Base-by-base conservation (phyloP, 2,113 vertebrate genomes). In the Polypterus senegalus region DNA sequence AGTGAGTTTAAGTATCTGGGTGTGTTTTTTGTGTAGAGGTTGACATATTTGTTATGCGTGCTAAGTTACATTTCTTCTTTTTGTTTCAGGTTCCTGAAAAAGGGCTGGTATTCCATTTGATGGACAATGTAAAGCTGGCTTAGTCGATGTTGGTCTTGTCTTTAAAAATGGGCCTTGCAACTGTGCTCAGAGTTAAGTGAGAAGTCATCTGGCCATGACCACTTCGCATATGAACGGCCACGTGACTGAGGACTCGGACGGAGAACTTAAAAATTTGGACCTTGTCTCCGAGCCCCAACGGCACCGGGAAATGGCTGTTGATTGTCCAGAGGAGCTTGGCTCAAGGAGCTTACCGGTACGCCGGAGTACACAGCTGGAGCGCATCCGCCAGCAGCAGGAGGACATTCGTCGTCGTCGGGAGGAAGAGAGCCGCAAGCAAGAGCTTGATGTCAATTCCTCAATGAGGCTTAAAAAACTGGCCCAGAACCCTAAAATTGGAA, bases 321-420 rank as follows among this genome's bases (percentile, higher is more conserved):
- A 97, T 76, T 98, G 95, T 76, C 96, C 96, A 0, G 87, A 86
- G 63, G 96, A 99, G 46, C 71, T 99, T 75, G 95, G 95, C 57
- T 85, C 89, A 66, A 88, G 96, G 66, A 92, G 91, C 75, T 81
- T 75, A 81, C 91, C 96, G 3, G 64, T 86, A 56, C 85, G 89
- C 11, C 78, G 86, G 59, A 86, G 86, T 0, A 79, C 89, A 63
- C 91, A 97, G 1, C 84, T 91, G 63, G 91, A 93, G 73, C 73
- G 88, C 5, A 92, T 94, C 72, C 90, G 90, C 7, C 88, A 92
- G 65, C 91, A 92, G 3, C 92, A 94, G 76, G 92, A 97, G 53
- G 92, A 97, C 71, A 86, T 94, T 62, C 84, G 86, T 64, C 91
- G 86, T 66, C 87, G 81, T 52, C 81, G 89, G 54, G 92, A 91